Evolutionary conservation across 2,888 invertebrate species (phyloP).

Genomic region (Syrphus vitripennis): DNA sequence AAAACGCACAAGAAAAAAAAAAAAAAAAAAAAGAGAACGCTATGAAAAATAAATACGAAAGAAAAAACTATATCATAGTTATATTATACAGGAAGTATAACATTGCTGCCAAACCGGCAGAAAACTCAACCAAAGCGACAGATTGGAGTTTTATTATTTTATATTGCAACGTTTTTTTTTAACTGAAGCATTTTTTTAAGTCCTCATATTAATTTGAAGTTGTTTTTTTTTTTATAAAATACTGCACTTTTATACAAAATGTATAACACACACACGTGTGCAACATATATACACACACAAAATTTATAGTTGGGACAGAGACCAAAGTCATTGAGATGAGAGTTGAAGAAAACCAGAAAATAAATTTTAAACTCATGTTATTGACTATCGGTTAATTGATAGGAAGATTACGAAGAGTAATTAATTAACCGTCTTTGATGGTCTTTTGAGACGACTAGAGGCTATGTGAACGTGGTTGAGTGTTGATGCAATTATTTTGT

Average conservation of each 20-base stretch:
- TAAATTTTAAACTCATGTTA: slow-evolving; percentile 52
- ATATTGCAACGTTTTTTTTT: not conserved
- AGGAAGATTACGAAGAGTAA: slow-evolving; percentile 59
- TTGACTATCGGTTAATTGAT: slow-evolving; percentile 65
- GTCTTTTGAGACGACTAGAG: not conserved
- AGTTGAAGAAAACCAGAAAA: slow-evolving; percentile 36
- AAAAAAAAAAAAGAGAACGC: slow-evolving; percentile 35
- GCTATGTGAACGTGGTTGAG: not conserved
- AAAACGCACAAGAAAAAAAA: slow-evolving; percentile 44
- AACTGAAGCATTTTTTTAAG: slow-evolving; percentile 18
- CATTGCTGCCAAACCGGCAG: slow-evolving; percentile 54
- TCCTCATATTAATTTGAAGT: slow-evolving; percentile 23
- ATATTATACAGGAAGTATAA: slow-evolving; percentile 63
- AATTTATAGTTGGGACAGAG: not conserved
- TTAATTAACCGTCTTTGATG: slow-evolving; percentile 57
- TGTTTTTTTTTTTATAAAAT: not conserved
- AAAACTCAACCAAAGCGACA: slow-evolving; percentile 45
- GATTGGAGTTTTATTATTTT: slow-evolving; percentile 19
- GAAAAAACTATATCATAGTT: slow-evolving; percentile 4
- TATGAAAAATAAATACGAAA: slow-evolving; percentile 10
- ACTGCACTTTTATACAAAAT: not conserved
- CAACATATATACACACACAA: not conserved
- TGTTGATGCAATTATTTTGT: not conserved
- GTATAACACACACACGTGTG: not conserved
- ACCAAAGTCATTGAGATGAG: not conserved